Evolutionary conservation across 2,888 invertebrate genomes (phyloP), one percentile per base, ranked within the genome.

Genomic region (Thymelicus acteon): DNA sequence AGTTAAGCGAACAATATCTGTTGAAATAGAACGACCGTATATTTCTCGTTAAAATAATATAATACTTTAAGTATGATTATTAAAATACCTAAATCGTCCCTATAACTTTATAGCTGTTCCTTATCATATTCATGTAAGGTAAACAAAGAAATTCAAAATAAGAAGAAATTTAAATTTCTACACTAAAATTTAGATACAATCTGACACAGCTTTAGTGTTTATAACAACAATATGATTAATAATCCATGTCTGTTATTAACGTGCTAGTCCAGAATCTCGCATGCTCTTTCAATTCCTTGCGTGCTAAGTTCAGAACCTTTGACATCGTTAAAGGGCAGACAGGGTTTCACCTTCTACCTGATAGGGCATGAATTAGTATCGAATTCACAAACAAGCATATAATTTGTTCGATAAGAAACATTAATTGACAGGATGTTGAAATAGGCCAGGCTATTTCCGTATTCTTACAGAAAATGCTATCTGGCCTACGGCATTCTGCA

Each of bases 301-400:
- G 64, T 58, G 60, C 13, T 48, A 69, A 71, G 65, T 65, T 65
- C 60, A 71, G 37, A 54, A 71, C 64, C 70, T 71, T 71, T 71
- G 70, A 64, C 70, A 54, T 60, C 40, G 15, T 71, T 64, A 71
- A 71, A 71, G 65, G 65, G 65, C 65, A 58, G 37, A n/a, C 58
- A 7, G 44, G 15, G 62, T 64, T 40, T 44, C 40, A 8, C 58
- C 48, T 48, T 44, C n/a, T 54, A 68, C 31, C 48, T 31, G 64
- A 70, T 60, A 65, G 64, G 60, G 64, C 70, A 65, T 70, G 60
- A 70, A 70, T 65, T 65, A 60, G 49, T 44, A 70, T 60, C 44
- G 52, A 37, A 49, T 52, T 64, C 15, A 64, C 40, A 64, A 44
- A 49, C 64, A n/a, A 31, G 57, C 15, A 60, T 60, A 65, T 60